Percentiles rank a stretch among this genome's conserved stretches.
Evolutionary conservation across 2,113 vertebrate species (phyloP).

Genomic region (Toxostoma redivivum): DNA sequence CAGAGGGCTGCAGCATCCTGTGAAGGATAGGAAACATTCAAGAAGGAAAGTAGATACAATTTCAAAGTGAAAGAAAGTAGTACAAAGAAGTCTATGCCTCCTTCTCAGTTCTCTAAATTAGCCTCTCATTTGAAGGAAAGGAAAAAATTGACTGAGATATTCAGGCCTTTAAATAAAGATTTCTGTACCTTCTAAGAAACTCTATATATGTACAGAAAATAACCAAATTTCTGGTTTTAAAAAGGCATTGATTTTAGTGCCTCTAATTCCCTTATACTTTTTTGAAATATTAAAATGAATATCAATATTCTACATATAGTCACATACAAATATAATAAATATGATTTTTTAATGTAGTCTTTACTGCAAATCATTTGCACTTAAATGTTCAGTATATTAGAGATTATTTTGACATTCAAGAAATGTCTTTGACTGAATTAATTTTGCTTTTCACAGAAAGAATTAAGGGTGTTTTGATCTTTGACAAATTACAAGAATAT

Average conservation of each 20-base stretch:
- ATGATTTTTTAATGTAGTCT: accelerated
- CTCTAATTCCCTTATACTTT: neutral
- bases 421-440: neutral
- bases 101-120: neutral
- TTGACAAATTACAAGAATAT: neutral
- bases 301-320: neutral
- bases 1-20: neutral
- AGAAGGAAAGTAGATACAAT: neutral
- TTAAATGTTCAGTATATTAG: neutral
- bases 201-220: neutral
- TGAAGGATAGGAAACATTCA: neutral
- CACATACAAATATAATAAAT: neutral
- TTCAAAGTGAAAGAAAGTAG: neutral
- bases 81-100: neutral
- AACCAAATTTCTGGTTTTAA: neutral
- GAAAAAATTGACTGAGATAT: neutral
- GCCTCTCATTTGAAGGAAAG: neutral
- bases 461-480: neutral
- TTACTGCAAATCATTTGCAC: neutral
- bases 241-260: neutral
- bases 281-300: neutral
- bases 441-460: neutral
- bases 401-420: neutral
- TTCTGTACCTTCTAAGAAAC: neutral
- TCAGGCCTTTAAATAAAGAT: neutral